A percentile compares a stretch with the other conserved stretches of the same genome.
Conservation (phyloP, 2,113 vertebrate species). For the Oryzias javanicus region DNA sequence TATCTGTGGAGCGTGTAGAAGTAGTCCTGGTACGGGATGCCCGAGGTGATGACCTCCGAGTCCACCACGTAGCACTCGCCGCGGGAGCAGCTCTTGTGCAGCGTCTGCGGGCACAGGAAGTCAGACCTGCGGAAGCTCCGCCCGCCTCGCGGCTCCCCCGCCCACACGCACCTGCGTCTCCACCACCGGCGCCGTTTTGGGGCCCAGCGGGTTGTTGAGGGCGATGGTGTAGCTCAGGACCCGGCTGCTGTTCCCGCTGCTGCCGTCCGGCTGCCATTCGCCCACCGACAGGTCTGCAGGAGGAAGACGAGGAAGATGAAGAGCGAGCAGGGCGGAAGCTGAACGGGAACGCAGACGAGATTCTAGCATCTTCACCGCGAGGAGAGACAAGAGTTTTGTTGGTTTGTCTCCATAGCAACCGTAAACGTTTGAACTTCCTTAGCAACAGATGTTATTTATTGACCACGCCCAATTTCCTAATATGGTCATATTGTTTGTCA, state of each 20-base stretch:
- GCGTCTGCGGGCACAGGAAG: slow-evolving; percentile 55
- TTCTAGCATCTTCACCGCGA: too few relatives aligned
- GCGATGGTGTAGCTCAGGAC: slow-evolving; percentile 88
- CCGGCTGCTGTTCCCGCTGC: slow-evolving; percentile 80
- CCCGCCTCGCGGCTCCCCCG: not conserved
- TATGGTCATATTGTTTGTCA: too few relatives aligned
- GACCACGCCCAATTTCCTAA: too few relatives aligned
- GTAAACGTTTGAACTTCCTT: too few relatives aligned
- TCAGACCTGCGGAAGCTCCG: not conserved
- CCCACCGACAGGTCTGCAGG: slow-evolving; percentile 81
- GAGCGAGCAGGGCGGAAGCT: too few relatives aligned
- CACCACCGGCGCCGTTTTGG: slow-evolving; percentile 86
- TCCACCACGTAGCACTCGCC: slow-evolving; percentile 85
- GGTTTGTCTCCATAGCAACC: too few relatives aligned
- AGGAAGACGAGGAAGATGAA: not conserved
- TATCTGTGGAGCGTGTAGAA: slow-evolving; percentile 91
- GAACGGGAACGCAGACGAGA: too few relatives aligned
- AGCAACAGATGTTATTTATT: too few relatives aligned
- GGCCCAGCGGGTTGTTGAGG: slow-evolving; percentile 89
- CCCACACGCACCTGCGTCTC: slow-evolving; percentile 84
- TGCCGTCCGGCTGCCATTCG: slow-evolving; percentile 84
- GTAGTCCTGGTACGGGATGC: slow-evolving; percentile 93
- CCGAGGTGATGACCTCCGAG: slow-evolving; percentile 88
- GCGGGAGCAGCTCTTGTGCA: slow-evolving; percentile 78
- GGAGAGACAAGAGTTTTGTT: too few relatives aligned